Evolutionary conservation across 2,888 invertebrate genomes (phyloP).

Genomic region (Drosophila demipolita): DNA sequence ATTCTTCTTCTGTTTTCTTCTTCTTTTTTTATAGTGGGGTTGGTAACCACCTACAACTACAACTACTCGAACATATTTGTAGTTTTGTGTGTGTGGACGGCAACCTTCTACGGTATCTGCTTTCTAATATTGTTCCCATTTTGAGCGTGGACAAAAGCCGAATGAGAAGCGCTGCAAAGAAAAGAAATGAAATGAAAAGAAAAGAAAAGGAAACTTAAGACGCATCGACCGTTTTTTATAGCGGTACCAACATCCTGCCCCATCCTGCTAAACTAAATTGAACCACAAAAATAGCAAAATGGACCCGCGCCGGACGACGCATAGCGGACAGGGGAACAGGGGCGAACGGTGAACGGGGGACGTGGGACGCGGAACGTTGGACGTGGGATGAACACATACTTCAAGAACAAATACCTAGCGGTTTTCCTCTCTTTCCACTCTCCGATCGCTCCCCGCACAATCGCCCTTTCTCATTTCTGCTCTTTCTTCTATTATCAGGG

Average conservation of each 20-base stretch:
- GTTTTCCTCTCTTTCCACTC: constrained; percentile 55
- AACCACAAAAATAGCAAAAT: constrained; percentile 51
- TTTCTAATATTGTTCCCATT: constrained; percentile 58
- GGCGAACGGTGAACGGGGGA: not conserved
- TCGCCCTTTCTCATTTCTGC: not conserved
- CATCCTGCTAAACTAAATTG: constrained; percentile 25
- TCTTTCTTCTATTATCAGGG: constrained; percentile 4
- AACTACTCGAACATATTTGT: not conserved
- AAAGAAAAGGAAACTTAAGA: constrained; percentile 79
- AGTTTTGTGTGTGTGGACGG: constrained; percentile 40
- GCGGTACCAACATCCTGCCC: constrained; percentile 82
- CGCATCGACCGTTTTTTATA: constrained; percentile 72
- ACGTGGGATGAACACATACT: constrained; percentile 68
- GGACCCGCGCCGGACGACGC: constrained; percentile 62
- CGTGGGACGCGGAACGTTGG: constrained; percentile 1
- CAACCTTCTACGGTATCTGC: constrained; percentile 61
- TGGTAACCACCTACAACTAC: constrained; percentile 54
- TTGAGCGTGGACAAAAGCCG: constrained; percentile 49
- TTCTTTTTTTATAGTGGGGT: not conserved
- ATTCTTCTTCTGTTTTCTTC: not conserved
- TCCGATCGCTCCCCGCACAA: constrained; percentile 6
- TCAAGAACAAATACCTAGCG: constrained; percentile 76
- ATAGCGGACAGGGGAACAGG: not conserved
- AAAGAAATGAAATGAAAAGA: constrained; percentile 49
- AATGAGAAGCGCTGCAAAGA: constrained; percentile 24